These are phyloP conservation scores for Acestrorhynchus altus DNA, from an alignment of 2,797 vertebrate genomes.

Conservation along the genomic window DNA sequence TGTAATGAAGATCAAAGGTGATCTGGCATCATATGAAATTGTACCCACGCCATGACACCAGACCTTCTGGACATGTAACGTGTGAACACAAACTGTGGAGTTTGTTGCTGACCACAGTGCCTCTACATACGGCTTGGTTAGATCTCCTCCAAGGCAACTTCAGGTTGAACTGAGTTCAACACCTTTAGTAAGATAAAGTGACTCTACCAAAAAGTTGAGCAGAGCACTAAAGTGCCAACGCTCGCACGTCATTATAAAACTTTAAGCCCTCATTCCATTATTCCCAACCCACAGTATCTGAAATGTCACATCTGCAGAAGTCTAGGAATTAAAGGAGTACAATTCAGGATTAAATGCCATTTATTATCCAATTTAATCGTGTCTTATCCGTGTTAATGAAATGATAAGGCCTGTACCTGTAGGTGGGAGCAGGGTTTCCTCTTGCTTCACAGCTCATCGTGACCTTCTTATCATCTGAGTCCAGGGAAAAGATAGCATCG, in stretches of 20 bases:
- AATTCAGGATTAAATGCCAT: constrained; percentile 48
- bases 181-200: too few species aligned
- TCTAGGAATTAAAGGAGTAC: constrained; percentile 40
- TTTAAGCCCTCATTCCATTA: constrained; percentile 25
- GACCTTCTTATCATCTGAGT: constrained; percentile 91
- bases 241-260: constrained; percentile 21
- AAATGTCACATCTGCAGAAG: constrained; percentile 41
- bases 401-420: constrained; percentile 80
- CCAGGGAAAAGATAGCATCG: constrained; percentile 87
- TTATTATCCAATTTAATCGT: constrained; percentile 44
- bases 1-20: too few species aligned
- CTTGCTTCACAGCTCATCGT: constrained; percentile 89
- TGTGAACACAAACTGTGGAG: too few species aligned
- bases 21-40: too few species aligned
- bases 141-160: too few species aligned
- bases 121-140: too few species aligned
- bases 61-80: too few species aligned
- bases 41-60: too few species aligned
- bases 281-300: constrained; percentile 20
- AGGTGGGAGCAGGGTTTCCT: constrained; percentile 85
- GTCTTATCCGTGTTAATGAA: constrained; percentile 33
- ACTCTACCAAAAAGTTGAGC: too few species aligned
- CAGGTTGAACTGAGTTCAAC: too few species aligned
- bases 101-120: too few species aligned
- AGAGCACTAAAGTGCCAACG: neutral